Conservation (phyloP, 2,113 vertebrate species). For the Pomatorhinus ruficollis region DNA sequence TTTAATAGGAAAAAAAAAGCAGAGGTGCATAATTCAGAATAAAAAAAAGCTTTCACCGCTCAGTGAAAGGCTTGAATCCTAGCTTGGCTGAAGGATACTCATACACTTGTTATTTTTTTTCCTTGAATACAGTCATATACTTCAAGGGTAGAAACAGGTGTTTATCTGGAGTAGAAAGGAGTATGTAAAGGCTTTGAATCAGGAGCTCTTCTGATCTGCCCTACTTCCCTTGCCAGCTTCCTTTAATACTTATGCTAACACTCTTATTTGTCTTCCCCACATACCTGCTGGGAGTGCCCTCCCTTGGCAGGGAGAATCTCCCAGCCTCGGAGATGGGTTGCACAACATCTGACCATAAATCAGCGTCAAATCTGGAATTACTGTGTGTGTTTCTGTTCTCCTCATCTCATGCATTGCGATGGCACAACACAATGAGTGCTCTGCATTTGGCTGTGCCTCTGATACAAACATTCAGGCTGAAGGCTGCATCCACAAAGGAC, state of each 20-base stretch:
- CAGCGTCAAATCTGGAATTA: not conserved
- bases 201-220: not conserved
- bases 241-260: not conserved
- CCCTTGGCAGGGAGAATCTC: not conserved
- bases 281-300: slow-evolving; percentile 28
- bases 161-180: not conserved
- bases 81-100: not conserved
- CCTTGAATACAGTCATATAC: accelerated
- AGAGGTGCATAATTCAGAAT: not conserved
- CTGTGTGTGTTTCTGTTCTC: not conserved
- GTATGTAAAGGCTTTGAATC: not conserved
- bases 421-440: accelerated
- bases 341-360: not conserved
- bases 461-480: not conserved
- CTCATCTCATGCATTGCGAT: not conserved
- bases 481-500: not conserved
- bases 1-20: not conserved
- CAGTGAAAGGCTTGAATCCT: not conserved
- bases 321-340: not conserved
- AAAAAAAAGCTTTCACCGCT: not conserved
- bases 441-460: not conserved
- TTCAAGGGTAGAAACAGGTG: not conserved
- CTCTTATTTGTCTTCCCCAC: slow-evolving; percentile 22
- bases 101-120: not conserved
- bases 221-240: slow-evolving; percentile 4